Evolutionary conservation across 2,797 vertebrate genomes (phyloP).

Genomic region (Liparis tanakae): DNA sequence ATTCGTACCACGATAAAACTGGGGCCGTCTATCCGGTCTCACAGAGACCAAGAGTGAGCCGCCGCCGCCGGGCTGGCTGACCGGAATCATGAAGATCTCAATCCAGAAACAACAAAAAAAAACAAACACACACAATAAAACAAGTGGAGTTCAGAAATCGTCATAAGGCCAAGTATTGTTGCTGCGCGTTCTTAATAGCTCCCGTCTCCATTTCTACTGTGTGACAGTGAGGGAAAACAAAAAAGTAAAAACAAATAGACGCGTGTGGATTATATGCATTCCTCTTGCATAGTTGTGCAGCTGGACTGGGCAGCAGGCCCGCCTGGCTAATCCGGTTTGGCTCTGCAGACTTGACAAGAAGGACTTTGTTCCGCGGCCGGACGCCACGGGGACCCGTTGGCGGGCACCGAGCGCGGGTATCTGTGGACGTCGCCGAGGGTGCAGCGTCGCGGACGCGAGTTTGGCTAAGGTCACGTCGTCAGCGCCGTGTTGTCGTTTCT

Average conservation of each 20-base stretch:
- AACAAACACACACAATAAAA: conserved; percentile 69
- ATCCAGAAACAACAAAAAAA: conserved; percentile 68
- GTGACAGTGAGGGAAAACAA: conserved; percentile 55
- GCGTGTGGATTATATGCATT: conserved; percentile 81
- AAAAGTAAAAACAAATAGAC: conserved; percentile 36
- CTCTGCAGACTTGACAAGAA: conserved; percentile 68
- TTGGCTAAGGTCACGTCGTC: conserved; percentile 38
- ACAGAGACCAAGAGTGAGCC: conserved; percentile 99
- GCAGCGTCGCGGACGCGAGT: conserved; percentile 18
- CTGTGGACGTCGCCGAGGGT: conserved; percentile 20
- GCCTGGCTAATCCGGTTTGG: conserved; percentile 69
- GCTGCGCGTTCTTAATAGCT: conserved; percentile 77
- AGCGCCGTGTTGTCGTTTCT: conserved; percentile 31
- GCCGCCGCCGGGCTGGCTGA: conserved; percentile 92
- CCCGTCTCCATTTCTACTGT: conserved; percentile 69
- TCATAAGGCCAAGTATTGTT: conserved; percentile 86
- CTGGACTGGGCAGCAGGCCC: conserved; percentile 76
- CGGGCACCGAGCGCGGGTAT: conserved; percentile 51
- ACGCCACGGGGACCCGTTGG: conserved; percentile 52
- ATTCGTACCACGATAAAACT: conserved; percentile 99
- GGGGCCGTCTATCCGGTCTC: conserved; percentile 90
- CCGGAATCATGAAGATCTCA: conserved; percentile 94
- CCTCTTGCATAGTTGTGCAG: conserved; percentile 87
- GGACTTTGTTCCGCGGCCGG: conserved; percentile 71
- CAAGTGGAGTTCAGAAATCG: conserved; percentile 71